A percentile compares a stretch with the other conserved stretches of the same genome.
Conservation (phyloP, 2,797 vertebrate genomes). For the Erethizon dorsatum region DNA sequence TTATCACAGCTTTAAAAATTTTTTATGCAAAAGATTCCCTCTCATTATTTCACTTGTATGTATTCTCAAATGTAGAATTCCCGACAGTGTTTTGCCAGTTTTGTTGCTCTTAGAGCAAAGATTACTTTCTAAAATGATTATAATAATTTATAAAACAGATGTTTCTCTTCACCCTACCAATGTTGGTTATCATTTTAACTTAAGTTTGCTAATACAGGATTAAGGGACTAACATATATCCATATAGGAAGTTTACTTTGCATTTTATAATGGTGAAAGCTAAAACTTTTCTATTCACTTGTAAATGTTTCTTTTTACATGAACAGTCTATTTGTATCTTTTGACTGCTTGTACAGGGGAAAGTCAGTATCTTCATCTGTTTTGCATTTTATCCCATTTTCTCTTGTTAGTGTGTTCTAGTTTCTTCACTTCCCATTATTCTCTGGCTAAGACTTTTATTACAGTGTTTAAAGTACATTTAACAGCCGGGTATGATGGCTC, state of each 20-base stretch:
- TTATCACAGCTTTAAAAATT: conserved; percentile 26
- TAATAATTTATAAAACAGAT: conserved; percentile 25
- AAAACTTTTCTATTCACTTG: neutral
- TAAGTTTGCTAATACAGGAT: conserved; percentile 65
- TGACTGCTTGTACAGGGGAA: conserved; percentile 5
- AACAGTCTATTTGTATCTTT: conserved; percentile 53
- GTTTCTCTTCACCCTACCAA: neutral
- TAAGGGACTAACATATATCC: conserved; percentile 27
- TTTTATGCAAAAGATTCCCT: neutral
- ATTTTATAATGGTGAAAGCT: conserved; percentile 59
- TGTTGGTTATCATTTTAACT: conserved; percentile 55
- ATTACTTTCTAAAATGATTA: conserved; percentile 56
- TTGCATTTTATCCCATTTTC: neutral
- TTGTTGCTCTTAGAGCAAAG: conserved; percentile 37
- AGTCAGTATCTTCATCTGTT: conserved; percentile 52
- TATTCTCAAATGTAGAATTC: conserved; percentile 59
- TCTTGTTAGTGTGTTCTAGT: conserved; percentile 35
- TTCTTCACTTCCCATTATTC: conserved; percentile 61
- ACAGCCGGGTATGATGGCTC: neutral
- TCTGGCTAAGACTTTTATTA: conserved; percentile 24
- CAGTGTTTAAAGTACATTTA: conserved; percentile 53
- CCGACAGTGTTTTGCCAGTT: conserved; percentile 46
- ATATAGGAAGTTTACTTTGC: conserved; percentile 64
- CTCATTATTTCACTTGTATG: conserved; percentile 50
- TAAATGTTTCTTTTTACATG: conserved; percentile 53